Percentiles rank a stretch among this genome's conserved stretches.
These are phyloP conservation scores for Hyperoplus immaculatus DNA, from an alignment of 2,797 vertebrate genomes.

Conservation along the genomic window DNA sequence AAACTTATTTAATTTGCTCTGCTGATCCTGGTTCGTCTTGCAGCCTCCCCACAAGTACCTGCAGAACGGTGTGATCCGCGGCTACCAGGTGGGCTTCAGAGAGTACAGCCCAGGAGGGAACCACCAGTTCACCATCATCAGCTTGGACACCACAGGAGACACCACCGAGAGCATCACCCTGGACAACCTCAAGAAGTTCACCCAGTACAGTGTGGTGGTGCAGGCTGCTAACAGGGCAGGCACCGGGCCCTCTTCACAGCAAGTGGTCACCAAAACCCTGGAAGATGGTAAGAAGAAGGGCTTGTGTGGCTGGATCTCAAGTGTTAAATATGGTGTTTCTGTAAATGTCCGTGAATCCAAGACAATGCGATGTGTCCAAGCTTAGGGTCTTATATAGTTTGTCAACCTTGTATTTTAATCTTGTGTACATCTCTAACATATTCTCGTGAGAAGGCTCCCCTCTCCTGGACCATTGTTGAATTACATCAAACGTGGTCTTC, in stretches of 20 bases:
- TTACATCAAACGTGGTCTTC: not conserved
- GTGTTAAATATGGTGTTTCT: not conserved
- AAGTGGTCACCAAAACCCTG: constrained; percentile 96
- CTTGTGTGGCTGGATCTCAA: not conserved
- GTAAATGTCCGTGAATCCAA: not conserved
- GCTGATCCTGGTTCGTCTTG: not conserved
- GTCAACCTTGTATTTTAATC: not conserved
- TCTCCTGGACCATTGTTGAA: constrained; percentile 67
- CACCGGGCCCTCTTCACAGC: constrained; percentile 97
- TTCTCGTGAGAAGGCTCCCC: constrained; percentile 44
- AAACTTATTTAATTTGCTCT: not conserved
- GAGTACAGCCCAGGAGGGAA: constrained; percentile 96
- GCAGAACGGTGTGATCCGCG: constrained; percentile 97
- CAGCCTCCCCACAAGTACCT: constrained; percentile 96
- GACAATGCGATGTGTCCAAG: not conserved
- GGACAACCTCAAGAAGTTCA: constrained; percentile 98
- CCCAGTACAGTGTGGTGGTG: constrained; percentile 98
- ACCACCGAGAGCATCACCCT: constrained; percentile 92
- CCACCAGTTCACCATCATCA: constrained; percentile 98
- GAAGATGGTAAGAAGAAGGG: constrained; percentile 90
- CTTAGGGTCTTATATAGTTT: not conserved
- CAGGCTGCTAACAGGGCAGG: constrained; percentile 97
- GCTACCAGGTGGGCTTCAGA: constrained; percentile 98
- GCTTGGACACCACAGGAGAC: constrained; percentile 95
- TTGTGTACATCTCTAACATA: not conserved